Evolutionary conservation across 2,888 invertebrate species (phyloP).

Genomic region (Nycteola revayana): DNA sequence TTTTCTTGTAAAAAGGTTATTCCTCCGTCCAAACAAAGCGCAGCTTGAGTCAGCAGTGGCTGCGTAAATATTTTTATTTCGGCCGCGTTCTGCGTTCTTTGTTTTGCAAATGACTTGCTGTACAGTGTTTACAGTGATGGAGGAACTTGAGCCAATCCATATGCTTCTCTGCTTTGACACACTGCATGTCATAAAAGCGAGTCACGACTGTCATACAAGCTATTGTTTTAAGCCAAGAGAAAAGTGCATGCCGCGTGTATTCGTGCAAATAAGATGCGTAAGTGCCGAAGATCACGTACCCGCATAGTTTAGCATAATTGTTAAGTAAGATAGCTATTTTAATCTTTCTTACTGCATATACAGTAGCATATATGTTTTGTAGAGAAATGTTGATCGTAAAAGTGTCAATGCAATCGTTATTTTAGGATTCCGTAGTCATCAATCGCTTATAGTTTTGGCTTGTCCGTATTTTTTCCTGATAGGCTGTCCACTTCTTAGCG

Average conservation of each 20-base stretch:
- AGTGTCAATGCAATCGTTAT: too few relatives aligned
- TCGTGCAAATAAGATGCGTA: conserved; percentile 26
- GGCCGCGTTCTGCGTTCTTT: conserved; percentile 62
- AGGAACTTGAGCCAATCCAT: conserved; percentile 62
- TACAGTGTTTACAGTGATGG: conserved; percentile 60
- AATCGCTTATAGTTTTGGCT: too few relatives aligned
- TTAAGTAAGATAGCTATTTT: conserved; percentile 19
- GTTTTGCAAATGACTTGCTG: conserved; percentile 76
- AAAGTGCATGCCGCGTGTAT: conserved; percentile 25
- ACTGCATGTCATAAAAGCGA: conserved; percentile 42
- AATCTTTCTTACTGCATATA: too few relatives aligned
- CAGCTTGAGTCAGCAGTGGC: conserved; percentile 66
- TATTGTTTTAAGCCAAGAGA: conserved; percentile 36
- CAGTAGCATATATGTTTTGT: too few relatives aligned
- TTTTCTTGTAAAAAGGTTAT: conserved; percentile 64
- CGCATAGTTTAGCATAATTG: conserved; percentile 20
- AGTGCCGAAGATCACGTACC: conserved; percentile 20
- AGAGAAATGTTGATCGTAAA: too few relatives aligned
- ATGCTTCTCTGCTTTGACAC: conserved; percentile 51
- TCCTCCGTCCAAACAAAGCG: conserved; percentile 68
- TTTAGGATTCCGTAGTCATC: too few relatives aligned
- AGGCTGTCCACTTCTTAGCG: too few relatives aligned
- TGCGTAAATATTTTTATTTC: conserved; percentile 79
- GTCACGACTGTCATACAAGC: conserved; percentile 36
- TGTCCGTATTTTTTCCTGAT: too few relatives aligned